Percentiles rank a stretch among this genome's conserved stretches.
Evolutionary conservation across 2,797 vertebrate species (phyloP).

Genomic region (Silurus lanzhouensis): DNA sequence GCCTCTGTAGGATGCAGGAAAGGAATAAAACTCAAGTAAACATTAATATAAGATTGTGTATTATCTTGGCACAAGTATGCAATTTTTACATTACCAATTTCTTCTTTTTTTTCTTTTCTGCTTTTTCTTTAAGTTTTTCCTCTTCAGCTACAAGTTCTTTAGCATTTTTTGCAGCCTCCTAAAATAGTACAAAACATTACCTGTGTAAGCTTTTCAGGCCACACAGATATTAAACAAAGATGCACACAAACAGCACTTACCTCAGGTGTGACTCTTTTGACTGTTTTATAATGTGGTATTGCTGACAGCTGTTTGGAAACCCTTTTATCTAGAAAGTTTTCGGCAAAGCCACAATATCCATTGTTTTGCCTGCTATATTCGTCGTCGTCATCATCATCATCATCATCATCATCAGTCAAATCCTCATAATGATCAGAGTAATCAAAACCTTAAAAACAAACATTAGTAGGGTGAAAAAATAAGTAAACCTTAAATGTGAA

Average conservation of each 20-base stretch:
- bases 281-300: slow-evolving; percentile 43
- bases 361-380: slow-evolving; percentile 11
- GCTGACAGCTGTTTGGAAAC: neutral
- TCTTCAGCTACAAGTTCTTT: slow-evolving; percentile 70
- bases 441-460: slow-evolving; percentile 31
- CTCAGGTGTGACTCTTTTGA: slow-evolving; percentile 60
- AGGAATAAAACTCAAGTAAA: neutral
- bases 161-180: slow-evolving; percentile 71
- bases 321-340: slow-evolving; percentile 32
- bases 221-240: neutral
- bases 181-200: neutral
- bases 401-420: slow-evolving; percentile 26
- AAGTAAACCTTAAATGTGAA: neutral
- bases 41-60: neutral
- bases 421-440: slow-evolving; percentile 31
- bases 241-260: slow-evolving; percentile 48
- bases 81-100: slow-evolving; percentile 67
- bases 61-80: neutral
- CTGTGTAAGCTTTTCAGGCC: neutral
- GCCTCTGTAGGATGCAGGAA: slow-evolving; percentile 65
- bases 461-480: neutral
- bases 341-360: slow-evolving; percentile 48
- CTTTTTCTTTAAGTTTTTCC: slow-evolving; percentile 65
- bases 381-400: neutral
- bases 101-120: slow-evolving; percentile 72